phyloP scores from a whole-genome alignment of 2,113 vertebrate genomes.

The Sisor rabdophorus region DNA sequence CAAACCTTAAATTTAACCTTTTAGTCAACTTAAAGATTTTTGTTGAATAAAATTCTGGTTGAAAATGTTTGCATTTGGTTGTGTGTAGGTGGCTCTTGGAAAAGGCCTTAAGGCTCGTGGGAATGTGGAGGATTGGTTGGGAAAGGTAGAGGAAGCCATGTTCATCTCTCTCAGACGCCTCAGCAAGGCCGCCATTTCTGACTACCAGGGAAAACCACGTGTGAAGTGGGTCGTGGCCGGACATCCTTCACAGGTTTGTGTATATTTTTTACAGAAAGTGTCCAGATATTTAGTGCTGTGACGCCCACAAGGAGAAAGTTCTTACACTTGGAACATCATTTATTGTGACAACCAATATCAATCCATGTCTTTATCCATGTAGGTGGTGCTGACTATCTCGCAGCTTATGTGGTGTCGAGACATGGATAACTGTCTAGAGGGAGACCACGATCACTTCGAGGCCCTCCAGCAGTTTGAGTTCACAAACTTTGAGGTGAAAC shows the following conservation, averaged over 20 bases:
- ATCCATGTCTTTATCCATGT: constrained; percentile 31
- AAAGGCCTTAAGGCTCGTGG: constrained; percentile 79
- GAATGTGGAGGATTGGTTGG: constrained; percentile 82
- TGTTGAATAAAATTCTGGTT: too few species aligned
- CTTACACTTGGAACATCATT: not conserved
- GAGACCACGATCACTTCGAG: constrained; percentile 59
- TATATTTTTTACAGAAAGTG: not conserved
- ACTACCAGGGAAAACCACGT: constrained; percentile 72
- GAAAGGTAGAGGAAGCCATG: constrained; percentile 82
- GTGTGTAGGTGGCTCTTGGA: constrained; percentile 68
- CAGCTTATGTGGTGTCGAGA: constrained; percentile 83
- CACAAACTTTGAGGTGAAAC: constrained; percentile 71
- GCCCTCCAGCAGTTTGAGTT: constrained; percentile 74
- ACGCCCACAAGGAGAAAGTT: too few species aligned
- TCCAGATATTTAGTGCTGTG: not conserved
- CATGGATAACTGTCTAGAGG: constrained; percentile 72
- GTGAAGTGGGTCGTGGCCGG: constrained; percentile 75
- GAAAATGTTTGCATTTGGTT: not conserved
- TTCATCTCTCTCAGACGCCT: constrained; percentile 72
- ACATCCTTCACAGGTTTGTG: constrained; percentile 74
- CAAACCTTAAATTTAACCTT: not conserved
- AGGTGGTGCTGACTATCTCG: constrained; percentile 81
- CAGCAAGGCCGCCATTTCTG: constrained; percentile 75
- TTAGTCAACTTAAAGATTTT: not conserved
- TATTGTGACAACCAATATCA: not conserved